Conservation (phyloP, 2,797 vertebrate genomes). For the Intellagama lesueurii region DNA sequence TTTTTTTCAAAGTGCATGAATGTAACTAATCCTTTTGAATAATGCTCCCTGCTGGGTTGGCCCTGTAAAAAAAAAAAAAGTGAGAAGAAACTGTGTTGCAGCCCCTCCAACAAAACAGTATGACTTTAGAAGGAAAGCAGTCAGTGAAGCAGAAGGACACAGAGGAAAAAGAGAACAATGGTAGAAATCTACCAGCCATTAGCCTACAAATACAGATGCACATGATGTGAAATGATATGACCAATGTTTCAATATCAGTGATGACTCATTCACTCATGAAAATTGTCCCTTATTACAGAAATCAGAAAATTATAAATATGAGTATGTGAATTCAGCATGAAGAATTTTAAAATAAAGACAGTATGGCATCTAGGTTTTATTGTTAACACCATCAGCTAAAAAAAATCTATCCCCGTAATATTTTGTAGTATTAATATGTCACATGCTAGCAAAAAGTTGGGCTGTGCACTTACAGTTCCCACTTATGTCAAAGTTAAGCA, state of each 20-base stretch:
- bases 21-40: no score
- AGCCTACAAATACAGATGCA: background rate
- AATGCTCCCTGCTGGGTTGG: no score
- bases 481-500: background rate
- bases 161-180: background rate
- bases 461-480: background rate
- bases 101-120: no score
- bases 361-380: background rate
- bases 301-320: background rate
- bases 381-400: background rate
- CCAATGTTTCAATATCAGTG: background rate
- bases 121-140: no score
- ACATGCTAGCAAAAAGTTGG: background rate
- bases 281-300: background rate
- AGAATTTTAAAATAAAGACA: background rate
- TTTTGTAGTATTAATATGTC: background rate
- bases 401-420: background rate
- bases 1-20: background rate
- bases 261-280: background rate
- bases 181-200: background rate
- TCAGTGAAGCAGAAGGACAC: background rate
- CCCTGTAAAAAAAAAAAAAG: no score
- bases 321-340: background rate
- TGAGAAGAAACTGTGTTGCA: no score
- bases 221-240: background rate